Conservation (phyloP, 2,113 vertebrate species). For the Geothlypis trichas region DNA sequence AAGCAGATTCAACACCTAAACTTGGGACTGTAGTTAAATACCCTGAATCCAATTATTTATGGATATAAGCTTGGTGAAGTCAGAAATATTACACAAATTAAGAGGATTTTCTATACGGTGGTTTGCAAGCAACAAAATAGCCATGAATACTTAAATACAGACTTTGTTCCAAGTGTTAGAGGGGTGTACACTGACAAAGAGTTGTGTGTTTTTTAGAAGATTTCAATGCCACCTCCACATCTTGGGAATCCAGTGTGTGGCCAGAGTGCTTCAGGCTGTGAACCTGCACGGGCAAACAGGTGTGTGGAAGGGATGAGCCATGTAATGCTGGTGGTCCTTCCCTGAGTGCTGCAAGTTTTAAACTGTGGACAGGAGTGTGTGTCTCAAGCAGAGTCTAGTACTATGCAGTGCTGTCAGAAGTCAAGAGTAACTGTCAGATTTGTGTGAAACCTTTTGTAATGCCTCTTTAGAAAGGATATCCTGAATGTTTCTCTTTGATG, state of each 20-base stretch:
- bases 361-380: background rate
- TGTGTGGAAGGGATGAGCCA: background rate
- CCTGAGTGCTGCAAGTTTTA: background rate
- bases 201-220: background rate
- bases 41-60: background rate
- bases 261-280: background rate
- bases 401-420: background rate
- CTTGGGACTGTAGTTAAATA: background rate
- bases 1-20: background rate
- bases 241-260: background rate
- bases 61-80: background rate
- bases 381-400: background rate
- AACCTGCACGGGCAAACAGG: background rate
- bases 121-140: background rate
- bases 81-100: background rate
- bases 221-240: background rate
- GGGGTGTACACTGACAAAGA: background rate
- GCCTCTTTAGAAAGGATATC: background rate
- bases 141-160: background rate
- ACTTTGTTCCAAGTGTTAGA: background rate
- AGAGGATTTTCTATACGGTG: background rate
- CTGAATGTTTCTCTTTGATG: constrained; percentile 13
- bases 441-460: background rate
- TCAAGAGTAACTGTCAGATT: background rate
- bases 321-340: background rate